Evolutionary conservation across 1,140 invertebrate species (phyloP).

Genomic region (Aleiodes sp.): DNA sequence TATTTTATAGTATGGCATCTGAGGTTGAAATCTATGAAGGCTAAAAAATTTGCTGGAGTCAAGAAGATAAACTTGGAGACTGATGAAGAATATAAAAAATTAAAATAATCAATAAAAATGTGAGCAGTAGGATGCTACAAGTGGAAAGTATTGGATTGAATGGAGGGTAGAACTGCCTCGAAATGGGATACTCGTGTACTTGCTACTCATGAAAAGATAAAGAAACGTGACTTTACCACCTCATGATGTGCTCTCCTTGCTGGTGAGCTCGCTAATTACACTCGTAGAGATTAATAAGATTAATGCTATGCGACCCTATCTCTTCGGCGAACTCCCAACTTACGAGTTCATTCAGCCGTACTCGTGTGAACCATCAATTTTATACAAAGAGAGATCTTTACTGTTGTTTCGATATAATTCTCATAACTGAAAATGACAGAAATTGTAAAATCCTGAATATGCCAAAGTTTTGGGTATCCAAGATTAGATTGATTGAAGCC

Average conservation of each 20-base stretch:
- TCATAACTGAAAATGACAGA: neutral
- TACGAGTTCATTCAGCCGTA: neutral
- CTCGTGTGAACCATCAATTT: constrained; percentile 9
- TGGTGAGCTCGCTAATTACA: constrained; percentile 52
- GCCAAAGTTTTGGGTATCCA: no score
- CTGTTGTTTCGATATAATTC: neutral
- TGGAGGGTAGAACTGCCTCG: constrained; percentile 54
- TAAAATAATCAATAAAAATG: neutral
- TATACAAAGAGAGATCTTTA: neutral
- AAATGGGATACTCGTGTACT: constrained; percentile 63
- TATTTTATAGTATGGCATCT: neutral
- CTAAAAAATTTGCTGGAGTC: neutral
- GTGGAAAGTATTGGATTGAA: constrained; percentile 42
- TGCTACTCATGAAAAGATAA: constrained; percentile 59
- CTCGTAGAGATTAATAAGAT: constrained; percentile 63
- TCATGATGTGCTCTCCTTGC: constrained; percentile 30
- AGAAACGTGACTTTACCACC: constrained; percentile 45
- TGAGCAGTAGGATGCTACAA: constrained; percentile 32
- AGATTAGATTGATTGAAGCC: no score
- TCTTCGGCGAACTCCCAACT: constrained; percentile 30
- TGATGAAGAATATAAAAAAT: neutral
- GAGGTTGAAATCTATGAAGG: neutral
- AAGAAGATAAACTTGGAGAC: neutral
- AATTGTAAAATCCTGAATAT: no score
- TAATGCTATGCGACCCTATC: constrained; percentile 44